A percentile compares a stretch with the other conserved stretches of the same genome.
Evolutionary conservation across 2,797 vertebrate genomes (phyloP).

Genomic region (Gastrophryne carolinensis): DNA sequence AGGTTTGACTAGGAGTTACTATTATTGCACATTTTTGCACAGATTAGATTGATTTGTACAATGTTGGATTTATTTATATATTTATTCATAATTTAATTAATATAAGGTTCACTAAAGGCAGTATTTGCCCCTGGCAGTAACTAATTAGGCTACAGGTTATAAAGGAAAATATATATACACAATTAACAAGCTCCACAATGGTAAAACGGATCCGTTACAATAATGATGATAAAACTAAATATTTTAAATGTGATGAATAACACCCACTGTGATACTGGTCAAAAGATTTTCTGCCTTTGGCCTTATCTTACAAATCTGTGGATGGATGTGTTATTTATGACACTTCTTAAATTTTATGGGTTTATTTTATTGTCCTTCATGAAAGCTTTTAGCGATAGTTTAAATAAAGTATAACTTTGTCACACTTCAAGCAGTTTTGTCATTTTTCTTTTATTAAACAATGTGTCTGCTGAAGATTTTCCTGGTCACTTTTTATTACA

Average conservation of each 20-base stretch:
- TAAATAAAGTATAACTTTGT: conserved; percentile 23
- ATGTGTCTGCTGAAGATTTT: conserved; percentile 5
- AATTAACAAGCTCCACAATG: background rate
- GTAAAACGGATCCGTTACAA: background rate
- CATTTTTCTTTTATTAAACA: conserved; percentile 22
- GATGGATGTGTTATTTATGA: conserved; percentile 34
- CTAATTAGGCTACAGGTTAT: no score
- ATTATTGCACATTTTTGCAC: no score
- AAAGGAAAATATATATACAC: no score
- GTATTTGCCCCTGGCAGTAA: no score
- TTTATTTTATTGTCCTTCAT: conserved; percentile 28
- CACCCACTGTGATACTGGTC: background rate
- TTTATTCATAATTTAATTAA: no score
- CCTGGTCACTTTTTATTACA: conserved; percentile 3
- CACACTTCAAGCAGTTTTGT: conserved; percentile 3
- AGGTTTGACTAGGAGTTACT: no score
- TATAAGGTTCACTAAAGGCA: no score
- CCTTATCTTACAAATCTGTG: conserved; percentile 11
- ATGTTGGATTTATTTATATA: no score
- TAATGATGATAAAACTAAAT: conserved; percentile 1
- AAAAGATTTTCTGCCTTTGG: conserved; percentile 9
- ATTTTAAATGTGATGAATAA: background rate
- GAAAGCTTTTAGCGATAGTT: conserved; percentile 28
- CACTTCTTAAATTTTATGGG: conserved; percentile 17
- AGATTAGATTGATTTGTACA: no score